Evolutionary conservation across 2,113 vertebrate genomes (phyloP).

Genomic region (Crotalus tigris): DNA sequence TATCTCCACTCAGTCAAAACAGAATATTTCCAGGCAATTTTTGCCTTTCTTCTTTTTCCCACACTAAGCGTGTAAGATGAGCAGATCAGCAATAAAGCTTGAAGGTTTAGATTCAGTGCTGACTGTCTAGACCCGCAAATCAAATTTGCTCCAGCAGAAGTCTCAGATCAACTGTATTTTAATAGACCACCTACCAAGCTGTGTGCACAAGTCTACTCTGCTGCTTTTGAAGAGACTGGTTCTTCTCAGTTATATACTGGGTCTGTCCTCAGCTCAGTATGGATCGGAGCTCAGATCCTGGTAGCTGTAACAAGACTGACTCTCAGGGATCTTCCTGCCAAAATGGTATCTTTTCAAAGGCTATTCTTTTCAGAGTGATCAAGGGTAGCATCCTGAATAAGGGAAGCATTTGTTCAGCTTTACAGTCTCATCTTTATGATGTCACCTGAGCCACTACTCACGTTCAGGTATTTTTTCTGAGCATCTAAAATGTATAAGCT

Average conservation of each 20-base stretch:
- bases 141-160: neutral
- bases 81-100: neutral
- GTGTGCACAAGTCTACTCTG: accelerated
- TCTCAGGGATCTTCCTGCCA: neutral
- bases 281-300: neutral
- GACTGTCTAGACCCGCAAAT: neutral
- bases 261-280: neutral
- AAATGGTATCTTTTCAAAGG: neutral
- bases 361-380: neutral
- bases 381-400: neutral
- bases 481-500: neutral
- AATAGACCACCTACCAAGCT: neutral
- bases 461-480: neutral
- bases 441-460: neutral
- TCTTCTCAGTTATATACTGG: too few species aligned
- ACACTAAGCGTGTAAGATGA: neutral
- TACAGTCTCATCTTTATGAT: neutral
- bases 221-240: neutral
- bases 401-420: neutral
- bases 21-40: neutral
- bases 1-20: neutral
- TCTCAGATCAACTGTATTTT: neutral
- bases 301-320: too few species aligned
- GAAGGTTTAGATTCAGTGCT: too few species aligned
- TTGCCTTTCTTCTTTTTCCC: neutral